Conservation (phyloP, 2,797 vertebrate genomes). For the Ibycter americanus region DNA sequence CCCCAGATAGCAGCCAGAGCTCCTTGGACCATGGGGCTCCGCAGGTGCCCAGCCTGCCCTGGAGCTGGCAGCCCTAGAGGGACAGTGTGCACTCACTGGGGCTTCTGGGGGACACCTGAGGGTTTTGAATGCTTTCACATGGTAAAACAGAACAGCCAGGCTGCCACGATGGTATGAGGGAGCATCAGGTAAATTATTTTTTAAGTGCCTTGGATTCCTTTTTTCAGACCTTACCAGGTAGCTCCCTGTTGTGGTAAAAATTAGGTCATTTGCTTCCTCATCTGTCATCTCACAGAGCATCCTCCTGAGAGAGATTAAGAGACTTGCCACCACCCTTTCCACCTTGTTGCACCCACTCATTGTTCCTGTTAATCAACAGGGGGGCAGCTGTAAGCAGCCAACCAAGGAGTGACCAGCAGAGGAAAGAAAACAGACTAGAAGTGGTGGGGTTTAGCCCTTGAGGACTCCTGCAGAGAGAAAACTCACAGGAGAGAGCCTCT, state of each 20-base stretch:
- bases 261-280: not conserved
- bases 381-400: not conserved
- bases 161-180: not conserved
- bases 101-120: not conserved
- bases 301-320: not conserved
- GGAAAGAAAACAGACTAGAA: not conserved
- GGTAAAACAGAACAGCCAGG: not conserved
- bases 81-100: not conserved
- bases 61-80: not conserved
- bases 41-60: not conserved
- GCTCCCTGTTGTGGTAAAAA: not conserved
- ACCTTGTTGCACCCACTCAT: not conserved
- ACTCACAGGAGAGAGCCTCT: not conserved
- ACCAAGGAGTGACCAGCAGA: not conserved
- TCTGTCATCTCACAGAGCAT: not conserved
- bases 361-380: not conserved
- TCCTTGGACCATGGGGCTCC: not conserved
- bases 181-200: not conserved
- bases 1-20: not conserved
- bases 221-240: not conserved
- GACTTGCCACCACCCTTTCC: not conserved
- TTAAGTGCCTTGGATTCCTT: not conserved
- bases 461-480: not conserved
- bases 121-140: not conserved
- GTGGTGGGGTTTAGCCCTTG: not conserved